Base-by-base conservation (phyloP, 2,888 invertebrate species). In the Drosophila nigricruria region DNA sequence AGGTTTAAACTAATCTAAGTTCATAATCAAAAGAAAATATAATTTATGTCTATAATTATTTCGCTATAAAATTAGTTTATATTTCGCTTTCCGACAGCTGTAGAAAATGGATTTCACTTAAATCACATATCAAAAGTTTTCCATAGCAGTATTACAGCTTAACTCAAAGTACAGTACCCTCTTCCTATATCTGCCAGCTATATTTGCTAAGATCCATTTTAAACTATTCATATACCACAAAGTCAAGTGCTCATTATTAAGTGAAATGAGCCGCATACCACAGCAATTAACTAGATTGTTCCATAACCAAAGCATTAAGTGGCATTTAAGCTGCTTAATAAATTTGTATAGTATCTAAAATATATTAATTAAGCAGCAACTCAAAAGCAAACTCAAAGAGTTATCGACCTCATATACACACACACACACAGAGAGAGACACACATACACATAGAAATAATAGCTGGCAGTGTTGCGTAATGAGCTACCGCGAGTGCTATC, bases 401-500 rank as follows among this genome's bases (percentile, higher is more conserved):
- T 42, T 64, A 50, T 64, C 40, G 12, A 42, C 20, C 38, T 32
- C 63, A 63, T 20, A 43, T 16, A 50, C 16, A 34, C 20, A 36
- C 27, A 54, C 12, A 53, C 18, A 53, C 10, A 36, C 38, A 16
- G 16, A 16, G 16, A 52, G n/a, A 25, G 2, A 36, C 12, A 25
- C 36, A 16, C 23, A 23, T 1, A 16, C 10, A 38, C 27, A 53
- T 12, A 38, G 30, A 38, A 14, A 27, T 34, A 36, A 45, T 66
- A 25, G 20, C 40, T 42, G 34, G 18, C 30, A 45, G 43, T 40
- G 38, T 54, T 54, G 71, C 34, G 43, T 62, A 70, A 71, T 70
- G 54, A 62, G 56, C 56, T 56, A 45, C 34, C 54, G 47, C 47
- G 32, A 42, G 50, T 50, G 70, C 71, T 34, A 71, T 71, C 56